These are phyloP conservation scores for Acyrthosiphon pisum DNA, from an alignment of 1,140 invertebrate genomes.

Conservation along the genomic window DNA sequence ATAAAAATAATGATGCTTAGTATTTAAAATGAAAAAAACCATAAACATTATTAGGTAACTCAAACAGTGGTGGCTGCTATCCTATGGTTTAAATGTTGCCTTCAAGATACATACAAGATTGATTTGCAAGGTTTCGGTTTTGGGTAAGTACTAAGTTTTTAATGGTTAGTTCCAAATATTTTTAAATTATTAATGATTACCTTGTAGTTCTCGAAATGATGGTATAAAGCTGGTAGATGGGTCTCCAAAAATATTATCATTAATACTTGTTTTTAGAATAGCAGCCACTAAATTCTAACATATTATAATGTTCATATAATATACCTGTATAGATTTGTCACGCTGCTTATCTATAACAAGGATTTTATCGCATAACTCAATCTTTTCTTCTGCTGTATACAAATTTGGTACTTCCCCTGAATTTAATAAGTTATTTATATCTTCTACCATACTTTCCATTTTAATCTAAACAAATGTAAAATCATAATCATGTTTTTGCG, in stretches of 20 bases:
- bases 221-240: neutral
- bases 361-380: slow-evolving; percentile 95
- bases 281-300: neutral
- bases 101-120: neutral
- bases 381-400: slow-evolving; percentile 86
- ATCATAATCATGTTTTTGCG: neutral
- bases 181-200: neutral
- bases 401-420: slow-evolving; percentile 94
- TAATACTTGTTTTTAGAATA: neutral
- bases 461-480: slow-evolving; percentile 73
- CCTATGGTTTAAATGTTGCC: neutral
- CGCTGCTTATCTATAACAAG: slow-evolving; percentile 85
- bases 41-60: neutral
- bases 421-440: slow-evolving; percentile 92
- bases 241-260: neutral
- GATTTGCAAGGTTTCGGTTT: neutral
- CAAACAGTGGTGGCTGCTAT: neutral
- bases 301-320: no score
- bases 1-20: neutral
- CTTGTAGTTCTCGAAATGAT: neutral
- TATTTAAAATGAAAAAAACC: neutral
- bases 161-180: neutral
- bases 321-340: slow-evolving; percentile 81
- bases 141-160: neutral
- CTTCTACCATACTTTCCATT: slow-evolving; percentile 91